phyloP scores from a whole-genome alignment of 2,113 vertebrate genomes.

The Sinocyclocheilus grahami region DNA sequence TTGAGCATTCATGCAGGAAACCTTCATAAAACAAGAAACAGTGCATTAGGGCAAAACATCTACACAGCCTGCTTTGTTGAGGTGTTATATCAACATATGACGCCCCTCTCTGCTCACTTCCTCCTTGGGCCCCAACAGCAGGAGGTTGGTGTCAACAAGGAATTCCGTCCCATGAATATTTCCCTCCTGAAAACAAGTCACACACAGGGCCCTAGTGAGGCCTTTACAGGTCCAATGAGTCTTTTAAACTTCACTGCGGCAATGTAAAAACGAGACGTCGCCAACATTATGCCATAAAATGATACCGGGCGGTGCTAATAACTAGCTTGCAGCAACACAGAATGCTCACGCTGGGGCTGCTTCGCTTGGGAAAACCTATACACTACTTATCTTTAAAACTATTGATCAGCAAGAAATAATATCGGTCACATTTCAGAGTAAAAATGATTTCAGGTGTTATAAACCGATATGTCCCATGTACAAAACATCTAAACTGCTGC shows the following conservation, averaged over 20 bases:
- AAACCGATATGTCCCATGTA: background rate
- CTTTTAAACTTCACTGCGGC: slow-evolving; percentile 54
- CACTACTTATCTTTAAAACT: slow-evolving; percentile 1
- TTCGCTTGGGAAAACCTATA: background rate
- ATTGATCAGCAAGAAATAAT: background rate
- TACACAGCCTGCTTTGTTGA: slow-evolving; percentile 79
- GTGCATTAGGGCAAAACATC: slow-evolving; percentile 66
- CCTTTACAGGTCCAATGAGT: slow-evolving; percentile 64
- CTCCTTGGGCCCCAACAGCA: slow-evolving; percentile 76
- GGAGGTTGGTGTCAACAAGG: slow-evolving; percentile 80
- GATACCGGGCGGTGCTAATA: slow-evolving; percentile 59
- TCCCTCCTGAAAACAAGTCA: slow-evolving; percentile 70
- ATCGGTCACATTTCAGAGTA: background rate
- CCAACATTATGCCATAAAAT: slow-evolving; percentile 68
- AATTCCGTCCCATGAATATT: slow-evolving; percentile 75
- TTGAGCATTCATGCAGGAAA: slow-evolving; percentile 30
- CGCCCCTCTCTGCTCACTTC: slow-evolving; percentile 70
- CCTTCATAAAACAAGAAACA: slow-evolving; percentile 58
- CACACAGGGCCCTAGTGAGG: slow-evolving; percentile 72
- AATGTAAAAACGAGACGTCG: slow-evolving; percentile 65
- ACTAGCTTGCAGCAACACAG: slow-evolving; percentile 46
- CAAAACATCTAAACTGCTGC: background rate
- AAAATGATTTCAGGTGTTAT: background rate
- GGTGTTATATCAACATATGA: slow-evolving; percentile 80
- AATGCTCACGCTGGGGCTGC: background rate